Percentiles rank a stretch among this genome's conserved stretches.
phyloP scores from a whole-genome alignment of 2,888 invertebrate genomes.

The Folsomia manolachei region DNA sequence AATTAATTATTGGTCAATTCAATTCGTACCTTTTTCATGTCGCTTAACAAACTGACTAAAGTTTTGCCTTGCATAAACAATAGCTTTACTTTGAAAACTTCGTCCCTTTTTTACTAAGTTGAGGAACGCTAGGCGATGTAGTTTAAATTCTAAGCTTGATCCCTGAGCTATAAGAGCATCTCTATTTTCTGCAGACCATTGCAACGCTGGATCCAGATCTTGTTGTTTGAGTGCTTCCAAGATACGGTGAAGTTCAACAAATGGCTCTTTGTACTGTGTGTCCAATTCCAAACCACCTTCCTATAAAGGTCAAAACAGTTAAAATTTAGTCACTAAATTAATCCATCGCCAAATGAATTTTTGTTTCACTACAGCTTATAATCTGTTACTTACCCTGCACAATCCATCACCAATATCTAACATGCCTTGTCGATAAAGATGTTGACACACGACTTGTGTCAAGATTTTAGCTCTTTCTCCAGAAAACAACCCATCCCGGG shows the following conservation, averaged over 20 bases:
- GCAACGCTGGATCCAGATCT: slow-evolving; percentile 78
- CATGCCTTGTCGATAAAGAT: slow-evolving; percentile 91
- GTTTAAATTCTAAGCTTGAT: slow-evolving; percentile 53
- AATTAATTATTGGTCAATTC: not conserved
- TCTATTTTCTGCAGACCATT: slow-evolving; percentile 78
- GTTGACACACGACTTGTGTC: slow-evolving; percentile 90
- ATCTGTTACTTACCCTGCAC: slow-evolving; percentile 58
- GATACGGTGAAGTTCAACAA: slow-evolving; percentile 80
- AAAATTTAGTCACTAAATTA: not conserved
- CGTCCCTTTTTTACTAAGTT: slow-evolving; percentile 66
- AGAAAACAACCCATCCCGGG: slow-evolving; percentile 77
- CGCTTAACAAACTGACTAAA: slow-evolving; percentile 75
- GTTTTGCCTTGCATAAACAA: slow-evolving; percentile 78
- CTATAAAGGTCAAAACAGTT: slow-evolving; percentile 56
- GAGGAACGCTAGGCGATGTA: slow-evolving; percentile 77
- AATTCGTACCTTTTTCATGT: slow-evolving; percentile 66
- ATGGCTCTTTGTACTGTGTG: slow-evolving; percentile 69
- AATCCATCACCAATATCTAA: slow-evolving; percentile 85
- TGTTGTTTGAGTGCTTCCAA: slow-evolving; percentile 77
- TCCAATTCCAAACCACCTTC: slow-evolving; percentile 68
- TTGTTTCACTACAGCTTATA: not conserved
- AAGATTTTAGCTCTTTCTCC: slow-evolving; percentile 67
- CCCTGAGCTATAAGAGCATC: slow-evolving; percentile 66
- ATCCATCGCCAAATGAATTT: not conserved
- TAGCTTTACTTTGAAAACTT: slow-evolving; percentile 74